A percentile compares a stretch with the other conserved stretches of the same genome.
Evolutionary conservation across 1,140 invertebrate species (phyloP).

Genomic region (Choristoneura fumiferana): DNA sequence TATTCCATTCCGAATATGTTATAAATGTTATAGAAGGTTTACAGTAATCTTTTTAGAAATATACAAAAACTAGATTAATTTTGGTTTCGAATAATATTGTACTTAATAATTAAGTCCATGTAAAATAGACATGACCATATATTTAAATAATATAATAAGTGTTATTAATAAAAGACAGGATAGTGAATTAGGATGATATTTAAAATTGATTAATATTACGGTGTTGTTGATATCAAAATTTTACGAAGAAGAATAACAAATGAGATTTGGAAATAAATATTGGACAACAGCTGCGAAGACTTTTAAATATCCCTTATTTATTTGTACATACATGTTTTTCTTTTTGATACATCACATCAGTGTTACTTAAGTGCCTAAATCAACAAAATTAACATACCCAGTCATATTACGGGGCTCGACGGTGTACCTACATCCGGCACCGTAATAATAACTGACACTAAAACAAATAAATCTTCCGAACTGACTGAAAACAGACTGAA

Average conservation of each 20-base stretch:
- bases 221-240: too few relatives aligned
- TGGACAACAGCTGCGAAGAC: neutral
- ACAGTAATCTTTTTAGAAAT: too few relatives aligned
- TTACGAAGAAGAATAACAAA: too few relatives aligned
- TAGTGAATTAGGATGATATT: too few relatives aligned
- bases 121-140: neutral
- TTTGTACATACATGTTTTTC: constrained; percentile 8
- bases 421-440: neutral
- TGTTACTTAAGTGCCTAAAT: neutral
- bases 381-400: constrained; percentile 3
- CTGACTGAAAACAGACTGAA: neutral
- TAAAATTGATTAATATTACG: too few relatives aligned
- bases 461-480: neutral
- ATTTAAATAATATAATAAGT: too few relatives aligned
- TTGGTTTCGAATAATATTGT: too few relatives aligned
- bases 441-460: neutral
- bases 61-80: too few relatives aligned
- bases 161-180: too few relatives aligned
- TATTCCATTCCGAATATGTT: too few relatives aligned
- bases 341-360: constrained; percentile 13
- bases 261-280: constrained; percentile 3
- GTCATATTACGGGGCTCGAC: neutral
- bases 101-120: too few relatives aligned
- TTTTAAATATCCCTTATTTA: constrained; percentile 14
- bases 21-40: too few relatives aligned